Conservation (phyloP, 2,113 vertebrate genomes). For the Chrysemys picta region DNA sequence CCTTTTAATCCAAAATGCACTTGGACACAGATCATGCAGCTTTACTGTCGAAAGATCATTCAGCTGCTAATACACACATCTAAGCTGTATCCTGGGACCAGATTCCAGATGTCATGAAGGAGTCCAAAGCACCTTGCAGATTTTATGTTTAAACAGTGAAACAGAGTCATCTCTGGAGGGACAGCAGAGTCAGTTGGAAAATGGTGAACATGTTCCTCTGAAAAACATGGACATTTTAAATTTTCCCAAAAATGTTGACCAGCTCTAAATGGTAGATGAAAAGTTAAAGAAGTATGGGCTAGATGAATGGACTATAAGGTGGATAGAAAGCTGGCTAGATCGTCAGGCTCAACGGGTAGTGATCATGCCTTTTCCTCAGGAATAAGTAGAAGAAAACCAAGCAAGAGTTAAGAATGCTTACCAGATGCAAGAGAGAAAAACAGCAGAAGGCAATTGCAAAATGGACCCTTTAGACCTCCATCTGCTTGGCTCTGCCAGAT, state of each 20-base stretch:
- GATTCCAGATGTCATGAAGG: not conserved
- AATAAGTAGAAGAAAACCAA: not conserved
- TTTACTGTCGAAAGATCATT: not conserved
- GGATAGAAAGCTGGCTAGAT: no score
- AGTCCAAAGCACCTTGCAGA: no score
- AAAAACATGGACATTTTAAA: not conserved
- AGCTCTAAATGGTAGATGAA: not conserved
- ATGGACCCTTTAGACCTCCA: not conserved
- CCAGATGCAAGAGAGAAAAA: not conserved
- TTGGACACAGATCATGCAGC: not conserved
- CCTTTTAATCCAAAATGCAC: not conserved
- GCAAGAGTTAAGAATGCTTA: not conserved
- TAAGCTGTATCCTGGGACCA: not conserved
- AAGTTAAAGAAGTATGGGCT: no score
- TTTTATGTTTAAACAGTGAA: not conserved
- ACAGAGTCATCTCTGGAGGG: no score
- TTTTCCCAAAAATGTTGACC: not conserved
- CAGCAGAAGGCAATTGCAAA: no score
- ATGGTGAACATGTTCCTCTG: no score
- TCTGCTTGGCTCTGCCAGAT: not conserved
- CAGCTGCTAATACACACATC: not conserved
- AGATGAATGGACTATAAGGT: no score
- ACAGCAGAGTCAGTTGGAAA: no score
- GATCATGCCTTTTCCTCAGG: not conserved
- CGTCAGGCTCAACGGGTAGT: no score